phyloP scores from a whole-genome alignment of 2,797 vertebrate species.

The Remorina albescens region DNA sequence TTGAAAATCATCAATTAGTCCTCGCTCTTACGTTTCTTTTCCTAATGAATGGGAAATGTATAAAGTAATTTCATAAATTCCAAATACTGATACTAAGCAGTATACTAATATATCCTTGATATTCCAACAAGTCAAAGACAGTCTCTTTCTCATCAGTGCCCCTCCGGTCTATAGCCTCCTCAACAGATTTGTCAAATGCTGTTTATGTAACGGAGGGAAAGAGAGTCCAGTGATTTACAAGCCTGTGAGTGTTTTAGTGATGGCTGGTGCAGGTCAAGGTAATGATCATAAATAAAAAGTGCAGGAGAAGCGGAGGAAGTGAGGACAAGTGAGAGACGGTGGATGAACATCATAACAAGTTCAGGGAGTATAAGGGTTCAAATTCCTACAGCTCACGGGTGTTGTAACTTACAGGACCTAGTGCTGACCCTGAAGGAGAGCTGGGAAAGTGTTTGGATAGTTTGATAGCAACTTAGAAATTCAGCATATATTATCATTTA shows the following conservation, averaged over 20 bases:
- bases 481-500: not conserved
- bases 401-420: slow-evolving; percentile 41
- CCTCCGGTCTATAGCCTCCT: slow-evolving; percentile 18
- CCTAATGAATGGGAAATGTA: slow-evolving; percentile 11
- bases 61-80: not conserved
- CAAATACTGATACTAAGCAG: slow-evolving; percentile 18
- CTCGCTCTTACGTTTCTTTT: not conserved
- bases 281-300: slow-evolving; percentile 79
- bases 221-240: slow-evolving; percentile 67
- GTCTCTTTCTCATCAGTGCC: slow-evolving; percentile 32
- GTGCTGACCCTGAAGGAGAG: slow-evolving; percentile 23
- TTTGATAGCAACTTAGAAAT: not conserved
- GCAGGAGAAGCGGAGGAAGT: slow-evolving; percentile 30
- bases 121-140: slow-evolving; percentile 30
- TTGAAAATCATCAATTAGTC: slow-evolving; percentile 21
- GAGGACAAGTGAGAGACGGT: slow-evolving; percentile 36
- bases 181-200: slow-evolving; percentile 51
- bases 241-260: slow-evolving; percentile 71
- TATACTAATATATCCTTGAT: slow-evolving; percentile 27
- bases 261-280: slow-evolving; percentile 74
- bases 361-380: slow-evolving; percentile 57
- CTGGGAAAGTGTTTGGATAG: slow-evolving; percentile 5
- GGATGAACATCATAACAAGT: slow-evolving; percentile 60
- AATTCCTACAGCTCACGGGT: slow-evolving; percentile 53
- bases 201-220: slow-evolving; percentile 64